phyloP scores from a whole-genome alignment of 2,888 invertebrate species.

The Caenorhabditis sp. region DNA sequence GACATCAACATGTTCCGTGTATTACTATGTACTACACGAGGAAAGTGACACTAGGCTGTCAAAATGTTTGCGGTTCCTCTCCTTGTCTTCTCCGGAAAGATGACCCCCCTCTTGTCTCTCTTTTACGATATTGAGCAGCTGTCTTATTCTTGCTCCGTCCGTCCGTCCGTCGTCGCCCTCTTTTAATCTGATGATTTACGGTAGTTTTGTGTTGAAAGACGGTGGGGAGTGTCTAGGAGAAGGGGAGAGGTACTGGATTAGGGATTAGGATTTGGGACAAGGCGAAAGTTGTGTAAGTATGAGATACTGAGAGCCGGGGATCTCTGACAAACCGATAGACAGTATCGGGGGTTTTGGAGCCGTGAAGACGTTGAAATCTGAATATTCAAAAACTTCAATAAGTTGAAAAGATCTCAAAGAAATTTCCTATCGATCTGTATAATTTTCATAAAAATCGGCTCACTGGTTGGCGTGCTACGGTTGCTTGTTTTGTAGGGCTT shows the following conservation, averaged over 20 bases:
- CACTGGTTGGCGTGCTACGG: no score
- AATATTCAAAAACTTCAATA: no score
- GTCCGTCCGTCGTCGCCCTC: slow-evolving; percentile 33
- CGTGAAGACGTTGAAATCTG: no score
- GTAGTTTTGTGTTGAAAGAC: slow-evolving; percentile 17
- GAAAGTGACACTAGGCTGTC: slow-evolving; percentile 33
- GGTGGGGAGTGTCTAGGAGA: slow-evolving; percentile 24
- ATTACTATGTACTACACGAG: slow-evolving; percentile 8
- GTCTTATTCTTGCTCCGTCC: background rate
- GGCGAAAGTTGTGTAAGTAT: no score
- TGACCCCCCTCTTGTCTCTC: slow-evolving; percentile 24
- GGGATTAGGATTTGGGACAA: no score
- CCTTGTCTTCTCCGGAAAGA: background rate
- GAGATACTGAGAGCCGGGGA: no score
- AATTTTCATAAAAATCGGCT: no score
- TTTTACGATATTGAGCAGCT: slow-evolving; percentile 35
- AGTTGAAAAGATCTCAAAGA: no score
- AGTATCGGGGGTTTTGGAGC: no score
- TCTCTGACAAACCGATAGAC: no score
- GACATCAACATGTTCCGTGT: slow-evolving; percentile 35
- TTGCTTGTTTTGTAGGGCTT: no score
- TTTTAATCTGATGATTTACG: slow-evolving; percentile 67
- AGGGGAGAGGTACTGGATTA: slow-evolving; percentile 24
- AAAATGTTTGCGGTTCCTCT: slow-evolving; percentile 52
- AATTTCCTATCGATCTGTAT: no score